These are phyloP conservation scores for Pteronotus mesoamericanus DNA, from an alignment of 2,797 vertebrate species.

Conservation along the genomic window DNA sequence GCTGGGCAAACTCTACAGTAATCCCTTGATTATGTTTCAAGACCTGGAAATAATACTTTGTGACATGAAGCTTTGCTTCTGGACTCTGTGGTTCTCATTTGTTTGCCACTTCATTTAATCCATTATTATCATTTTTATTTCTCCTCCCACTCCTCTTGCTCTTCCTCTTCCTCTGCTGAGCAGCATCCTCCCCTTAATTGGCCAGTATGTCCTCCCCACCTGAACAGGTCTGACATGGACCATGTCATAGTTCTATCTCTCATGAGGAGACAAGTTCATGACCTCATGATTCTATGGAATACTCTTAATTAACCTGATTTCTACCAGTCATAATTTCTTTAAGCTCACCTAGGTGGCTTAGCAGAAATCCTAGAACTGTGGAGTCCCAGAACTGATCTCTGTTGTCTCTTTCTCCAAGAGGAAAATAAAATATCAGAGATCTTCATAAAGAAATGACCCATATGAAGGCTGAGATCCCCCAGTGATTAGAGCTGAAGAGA, in stretches of 20 bases:
- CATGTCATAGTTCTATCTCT: background rate
- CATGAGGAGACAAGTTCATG: background rate
- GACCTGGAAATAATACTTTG: too few species aligned
- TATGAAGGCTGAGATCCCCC: background rate
- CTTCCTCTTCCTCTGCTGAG: too few species aligned
- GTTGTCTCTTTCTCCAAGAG: background rate
- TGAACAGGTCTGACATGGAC: background rate
- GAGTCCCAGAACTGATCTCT: background rate
- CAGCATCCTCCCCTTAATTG: too few species aligned
- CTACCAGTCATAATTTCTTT: background rate
- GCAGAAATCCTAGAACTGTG: background rate
- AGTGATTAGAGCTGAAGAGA: background rate
- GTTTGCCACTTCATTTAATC: too few species aligned
- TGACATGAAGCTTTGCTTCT: too few species aligned
- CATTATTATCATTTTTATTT: too few species aligned
- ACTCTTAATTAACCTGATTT: background rate
- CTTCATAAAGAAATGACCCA: background rate
- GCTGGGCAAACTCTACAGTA: too few species aligned
- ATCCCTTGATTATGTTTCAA: too few species aligned
- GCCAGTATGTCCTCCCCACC: background rate
- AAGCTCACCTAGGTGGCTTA: background rate
- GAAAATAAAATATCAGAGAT: background rate
- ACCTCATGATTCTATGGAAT: background rate
- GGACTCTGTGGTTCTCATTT: too few species aligned
- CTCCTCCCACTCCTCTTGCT: too few species aligned